A percentile compares a stretch with the other conserved stretches of the same genome.
Evolutionary conservation across 2,888 invertebrate genomes (phyloP).

Genomic region (Noctua janthe): DNA sequence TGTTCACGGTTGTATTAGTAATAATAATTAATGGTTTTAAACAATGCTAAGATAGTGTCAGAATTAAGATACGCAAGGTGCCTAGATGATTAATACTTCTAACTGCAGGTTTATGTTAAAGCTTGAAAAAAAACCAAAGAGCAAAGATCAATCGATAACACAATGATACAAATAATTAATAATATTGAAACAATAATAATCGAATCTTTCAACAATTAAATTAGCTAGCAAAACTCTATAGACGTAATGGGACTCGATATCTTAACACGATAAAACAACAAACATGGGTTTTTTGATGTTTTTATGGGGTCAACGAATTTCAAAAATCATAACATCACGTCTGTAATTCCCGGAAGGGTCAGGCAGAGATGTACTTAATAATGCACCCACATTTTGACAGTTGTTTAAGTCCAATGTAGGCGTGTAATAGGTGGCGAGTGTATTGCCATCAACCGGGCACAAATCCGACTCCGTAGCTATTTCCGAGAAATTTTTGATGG

Average conservation of each 20-base stretch:
- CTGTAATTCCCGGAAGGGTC: not conserved
- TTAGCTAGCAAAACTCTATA: not conserved
- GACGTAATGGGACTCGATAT: not conserved
- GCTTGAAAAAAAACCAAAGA: not conserved
- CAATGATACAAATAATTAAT: conserved; percentile 22
- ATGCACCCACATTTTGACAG: not conserved
- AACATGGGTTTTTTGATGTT: not conserved
- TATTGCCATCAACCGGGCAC: not conserved
- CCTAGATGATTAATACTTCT: not conserved
- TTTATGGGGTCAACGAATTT: not conserved
- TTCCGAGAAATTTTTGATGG: not conserved
- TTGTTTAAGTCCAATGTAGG: not conserved
- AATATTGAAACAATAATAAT: conserved; percentile 39
- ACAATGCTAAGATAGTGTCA: conserved; percentile 18
- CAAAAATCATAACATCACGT: not conserved
- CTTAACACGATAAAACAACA: not conserved
- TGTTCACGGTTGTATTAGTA: conserved; percentile 1
- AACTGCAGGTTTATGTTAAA: not conserved
- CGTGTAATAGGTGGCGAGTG: not conserved
- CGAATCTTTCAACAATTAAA: not conserved
- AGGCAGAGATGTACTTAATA: not conserved
- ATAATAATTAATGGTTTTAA: conserved; percentile 17
- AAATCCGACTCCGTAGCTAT: not conserved
- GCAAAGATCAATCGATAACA: conserved; percentile 3
- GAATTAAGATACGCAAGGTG: not conserved